Conservation (phyloP, 2,113 vertebrate genomes). For the Lota lota region DNA sequence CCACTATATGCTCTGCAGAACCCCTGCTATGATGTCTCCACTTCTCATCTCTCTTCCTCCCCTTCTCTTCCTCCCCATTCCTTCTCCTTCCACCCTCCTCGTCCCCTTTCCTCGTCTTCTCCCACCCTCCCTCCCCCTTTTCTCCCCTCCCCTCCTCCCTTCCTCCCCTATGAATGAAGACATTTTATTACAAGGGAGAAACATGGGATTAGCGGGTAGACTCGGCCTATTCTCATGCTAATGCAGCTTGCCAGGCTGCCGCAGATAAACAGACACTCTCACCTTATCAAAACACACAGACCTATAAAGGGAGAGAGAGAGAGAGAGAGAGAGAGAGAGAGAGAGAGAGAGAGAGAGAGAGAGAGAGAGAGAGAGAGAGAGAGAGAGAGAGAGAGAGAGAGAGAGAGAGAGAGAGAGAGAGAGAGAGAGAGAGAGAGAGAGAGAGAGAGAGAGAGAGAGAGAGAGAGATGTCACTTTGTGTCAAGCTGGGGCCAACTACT, state of each 20-base stretch:
- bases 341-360: slow-evolving; percentile 23
- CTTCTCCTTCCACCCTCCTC: not conserved
- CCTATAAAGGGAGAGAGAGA: slow-evolving; percentile 40
- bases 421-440: too few relatives aligned
- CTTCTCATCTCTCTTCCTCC: too few relatives aligned
- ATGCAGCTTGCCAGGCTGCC: slow-evolving; percentile 54
- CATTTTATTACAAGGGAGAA: slow-evolving; percentile 67
- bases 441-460: too few relatives aligned
- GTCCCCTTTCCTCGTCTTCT: not conserved
- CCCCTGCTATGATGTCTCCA: too few relatives aligned
- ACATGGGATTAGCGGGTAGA: slow-evolving; percentile 62
- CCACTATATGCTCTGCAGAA: not conserved
- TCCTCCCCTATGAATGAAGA: slow-evolving; percentile 57
- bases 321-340: slow-evolving; percentile 7
- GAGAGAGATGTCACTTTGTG: too few relatives aligned
- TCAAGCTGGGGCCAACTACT: too few relatives aligned
- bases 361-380: slow-evolving; percentile 7
- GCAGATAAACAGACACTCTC: slow-evolving; percentile 68
- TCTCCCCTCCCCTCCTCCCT: not conserved
- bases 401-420: too few relatives aligned
- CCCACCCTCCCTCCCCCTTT: not conserved
- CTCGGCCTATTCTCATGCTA: slow-evolving; percentile 69
- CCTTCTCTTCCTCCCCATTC: not conserved
- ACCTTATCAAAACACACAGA: slow-evolving; percentile 67
- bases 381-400: too few relatives aligned